phyloP scores from a whole-genome alignment of 2,888 invertebrate genomes.

The Erebia palarica region DNA sequence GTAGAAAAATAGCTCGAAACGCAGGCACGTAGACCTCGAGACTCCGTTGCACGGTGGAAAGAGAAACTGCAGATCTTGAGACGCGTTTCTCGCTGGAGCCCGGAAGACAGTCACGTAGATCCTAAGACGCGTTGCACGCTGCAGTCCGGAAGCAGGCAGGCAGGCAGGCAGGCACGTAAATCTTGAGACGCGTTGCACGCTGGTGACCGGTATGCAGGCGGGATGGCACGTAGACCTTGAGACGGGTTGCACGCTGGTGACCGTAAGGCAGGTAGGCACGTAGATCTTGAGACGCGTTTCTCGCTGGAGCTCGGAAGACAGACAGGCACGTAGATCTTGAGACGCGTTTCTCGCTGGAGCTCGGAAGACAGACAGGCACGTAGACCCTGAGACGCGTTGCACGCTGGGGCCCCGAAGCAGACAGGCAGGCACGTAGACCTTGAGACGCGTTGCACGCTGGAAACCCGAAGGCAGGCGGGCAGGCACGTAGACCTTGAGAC shows the following conservation, averaged over 20 bases:
- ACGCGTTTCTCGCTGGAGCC: neutral
- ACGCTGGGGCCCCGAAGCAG: neutral
- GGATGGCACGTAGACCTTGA: neutral
- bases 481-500: neutral
- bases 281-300: neutral
- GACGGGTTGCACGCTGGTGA: neutral
- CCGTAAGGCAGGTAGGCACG: neutral
- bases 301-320: neutral
- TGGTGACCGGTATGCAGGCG: too few species aligned
- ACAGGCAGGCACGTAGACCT: neutral
- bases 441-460: neutral
- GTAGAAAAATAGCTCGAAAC: too few species aligned
- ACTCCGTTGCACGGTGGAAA: neutral
- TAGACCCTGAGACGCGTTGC: neutral
- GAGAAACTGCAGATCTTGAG: neutral
- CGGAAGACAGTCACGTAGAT: neutral
- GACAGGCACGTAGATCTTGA: neutral
- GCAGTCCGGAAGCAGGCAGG: neutral
- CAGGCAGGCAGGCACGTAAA: neutral
- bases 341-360: neutral
- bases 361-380: neutral
- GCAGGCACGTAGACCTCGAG: neutral
- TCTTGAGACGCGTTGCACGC: neutral
- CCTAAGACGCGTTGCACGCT: neutral
- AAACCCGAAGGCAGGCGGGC: neutral